Percentiles rank a stretch among this genome's conserved stretches.
Conservation (phyloP, 2,888 invertebrate genomes). For the Eudemis profundana region DNA sequence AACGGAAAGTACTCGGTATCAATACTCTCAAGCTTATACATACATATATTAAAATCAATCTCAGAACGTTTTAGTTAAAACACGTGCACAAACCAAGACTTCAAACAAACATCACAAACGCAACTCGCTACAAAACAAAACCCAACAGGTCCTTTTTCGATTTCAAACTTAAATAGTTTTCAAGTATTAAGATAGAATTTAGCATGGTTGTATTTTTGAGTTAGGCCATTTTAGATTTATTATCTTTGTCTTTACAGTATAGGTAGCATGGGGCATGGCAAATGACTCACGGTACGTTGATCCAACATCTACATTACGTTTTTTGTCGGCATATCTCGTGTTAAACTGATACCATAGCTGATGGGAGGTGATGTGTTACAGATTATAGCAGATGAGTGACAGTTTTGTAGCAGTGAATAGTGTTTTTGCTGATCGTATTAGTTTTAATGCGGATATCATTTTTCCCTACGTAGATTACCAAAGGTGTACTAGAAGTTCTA, state of each 20-base stretch:
- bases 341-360: slow-evolving; percentile 25
- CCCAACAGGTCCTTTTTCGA: background rate
- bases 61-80: background rate
- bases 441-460: too few species aligned
- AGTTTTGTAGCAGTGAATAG: slow-evolving; percentile 19
- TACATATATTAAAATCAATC: too few species aligned
- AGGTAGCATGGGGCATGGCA: slow-evolving; percentile 23
- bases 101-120: slow-evolving; percentile 6
- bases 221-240: background rate
- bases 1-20: too few species aligned
- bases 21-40: too few species aligned
- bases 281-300: slow-evolving; percentile 28
- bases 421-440: slow-evolving; percentile 12
- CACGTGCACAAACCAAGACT: slow-evolving; percentile 18
- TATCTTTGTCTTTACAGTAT: slow-evolving; percentile 5
- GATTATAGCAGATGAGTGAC: slow-evolving; percentile 32
- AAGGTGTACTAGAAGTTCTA: too few species aligned
- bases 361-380: slow-evolving; percentile 31
- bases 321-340: slow-evolving; percentile 16
- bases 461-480: too few species aligned
- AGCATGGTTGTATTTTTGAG: background rate
- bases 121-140: background rate
- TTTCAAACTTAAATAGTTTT: slow-evolving; percentile 7
- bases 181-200: slow-evolving; percentile 2
- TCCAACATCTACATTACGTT: slow-evolving; percentile 26